Conservation (phyloP, 2,113 vertebrate genomes). For the Nothocercus nigrocapillus region DNA sequence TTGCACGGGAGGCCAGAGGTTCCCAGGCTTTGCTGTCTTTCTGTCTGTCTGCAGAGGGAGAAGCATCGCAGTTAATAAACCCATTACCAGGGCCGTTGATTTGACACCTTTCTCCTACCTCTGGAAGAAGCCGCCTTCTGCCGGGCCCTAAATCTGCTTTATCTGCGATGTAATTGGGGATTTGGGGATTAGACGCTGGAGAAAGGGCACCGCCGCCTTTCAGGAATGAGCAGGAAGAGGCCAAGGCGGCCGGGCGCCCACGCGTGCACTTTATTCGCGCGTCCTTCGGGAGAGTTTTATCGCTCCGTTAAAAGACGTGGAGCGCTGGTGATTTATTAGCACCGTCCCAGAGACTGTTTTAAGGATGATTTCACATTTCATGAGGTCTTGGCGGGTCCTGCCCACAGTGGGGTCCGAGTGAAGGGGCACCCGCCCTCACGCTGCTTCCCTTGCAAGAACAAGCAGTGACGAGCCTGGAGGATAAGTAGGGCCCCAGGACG, state of each 20-base stretch:
- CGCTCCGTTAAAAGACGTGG: conserved; percentile 15
- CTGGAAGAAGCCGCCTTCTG: conserved; percentile 17
- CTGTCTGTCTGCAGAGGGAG: background rate
- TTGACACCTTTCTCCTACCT: conserved; percentile 41
- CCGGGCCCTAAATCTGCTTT: conserved; percentile 37
- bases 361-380: conserved; percentile 68
- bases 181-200: conserved; percentile 24
- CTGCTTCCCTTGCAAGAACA: conserved; percentile 66
- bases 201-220: background rate
- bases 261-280: conserved; percentile 1
- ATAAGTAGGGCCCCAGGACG: conserved; percentile 44
- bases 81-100: conserved; percentile 22
- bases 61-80: conserved; percentile 14
- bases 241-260: background rate
- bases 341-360: background rate
- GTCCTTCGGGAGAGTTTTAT: conserved; percentile 21
- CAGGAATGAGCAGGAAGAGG: conserved; percentile 31
- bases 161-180: conserved; percentile 26
- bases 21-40: background rate
- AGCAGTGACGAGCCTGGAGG: conserved; percentile 40
- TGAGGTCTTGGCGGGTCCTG: conserved; percentile 48
- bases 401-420: conserved; percentile 43
- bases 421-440: conserved; percentile 44
- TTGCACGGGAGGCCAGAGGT: background rate
- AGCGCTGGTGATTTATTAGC: conserved; percentile 50